phyloP scores from a whole-genome alignment of 2,797 vertebrate genomes.

The Sebastes hopkinsi region DNA sequence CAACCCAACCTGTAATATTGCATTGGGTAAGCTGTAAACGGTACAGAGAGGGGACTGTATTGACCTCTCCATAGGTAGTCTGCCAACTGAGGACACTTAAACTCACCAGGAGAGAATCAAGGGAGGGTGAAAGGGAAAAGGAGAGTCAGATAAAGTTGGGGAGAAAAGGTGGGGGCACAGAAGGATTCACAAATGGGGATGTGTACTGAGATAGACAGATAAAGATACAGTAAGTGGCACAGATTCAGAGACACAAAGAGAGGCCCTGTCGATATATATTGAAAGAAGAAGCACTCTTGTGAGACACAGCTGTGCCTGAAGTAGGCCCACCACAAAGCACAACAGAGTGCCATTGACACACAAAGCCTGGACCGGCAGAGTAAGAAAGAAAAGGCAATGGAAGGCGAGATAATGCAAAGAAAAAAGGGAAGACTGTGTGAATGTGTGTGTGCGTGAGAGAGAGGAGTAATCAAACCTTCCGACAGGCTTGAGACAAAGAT shows the following conservation, averaged over 20 bases:
- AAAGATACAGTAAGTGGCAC: slow-evolving; percentile 48
- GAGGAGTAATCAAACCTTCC: slow-evolving; percentile 28
- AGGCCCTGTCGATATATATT: slow-evolving; percentile 55
- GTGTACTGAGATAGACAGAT: slow-evolving; percentile 32
- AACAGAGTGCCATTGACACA: slow-evolving; percentile 57
- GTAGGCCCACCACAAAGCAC: slow-evolving; percentile 48
- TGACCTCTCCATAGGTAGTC: slow-evolving; percentile 16
- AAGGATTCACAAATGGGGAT: slow-evolving; percentile 8
- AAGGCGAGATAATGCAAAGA: slow-evolving; percentile 51
- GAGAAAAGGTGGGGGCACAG: not conserved
- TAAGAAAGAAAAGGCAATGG: slow-evolving; percentile 55
- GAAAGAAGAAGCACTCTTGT: slow-evolving; percentile 55
- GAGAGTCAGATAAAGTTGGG: not conserved
- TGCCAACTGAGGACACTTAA: slow-evolving; percentile 11
- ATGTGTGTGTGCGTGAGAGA: not conserved
- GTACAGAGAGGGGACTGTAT: slow-evolving; percentile 1
- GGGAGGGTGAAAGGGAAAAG: not conserved
- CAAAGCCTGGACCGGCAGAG: slow-evolving; percentile 45
- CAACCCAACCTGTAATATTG: slow-evolving; percentile 24
- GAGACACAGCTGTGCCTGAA: slow-evolving; percentile 60
- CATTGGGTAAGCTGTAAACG: slow-evolving; percentile 41
- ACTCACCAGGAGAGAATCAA: slow-evolving; percentile 26
- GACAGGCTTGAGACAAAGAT: slow-evolving; percentile 37
- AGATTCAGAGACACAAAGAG: slow-evolving; percentile 48
- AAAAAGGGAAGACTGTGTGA: slow-evolving; percentile 30